phyloP scores from a whole-genome alignment of 2,888 invertebrate genomes.

The Amblyjoppa fuscipennis region DNA sequence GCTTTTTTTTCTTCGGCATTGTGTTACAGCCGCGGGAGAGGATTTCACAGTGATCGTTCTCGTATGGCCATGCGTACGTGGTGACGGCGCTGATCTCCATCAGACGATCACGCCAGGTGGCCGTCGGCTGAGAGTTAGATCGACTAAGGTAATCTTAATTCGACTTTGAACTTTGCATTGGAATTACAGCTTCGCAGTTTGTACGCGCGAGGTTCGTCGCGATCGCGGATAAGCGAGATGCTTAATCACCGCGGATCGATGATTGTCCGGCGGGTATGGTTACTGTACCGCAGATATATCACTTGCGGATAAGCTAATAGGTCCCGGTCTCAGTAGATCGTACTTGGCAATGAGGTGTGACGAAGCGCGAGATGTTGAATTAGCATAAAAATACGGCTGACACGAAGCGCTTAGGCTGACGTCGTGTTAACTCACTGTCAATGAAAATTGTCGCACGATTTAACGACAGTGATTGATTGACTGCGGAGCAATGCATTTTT shows the following conservation, averaged over 20 bases:
- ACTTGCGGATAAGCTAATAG: conserved; percentile 22
- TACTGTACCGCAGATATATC: background rate
- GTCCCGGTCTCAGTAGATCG: conserved; percentile 35
- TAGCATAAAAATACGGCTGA: background rate
- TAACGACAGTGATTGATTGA: conserved; percentile 25
- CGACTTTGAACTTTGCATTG: conserved; percentile 67
- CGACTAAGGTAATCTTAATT: conserved; percentile 42
- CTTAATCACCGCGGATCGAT: conserved; percentile 60
- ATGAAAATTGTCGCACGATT: conserved; percentile 28
- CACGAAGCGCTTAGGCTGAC: background rate
- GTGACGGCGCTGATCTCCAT: conserved; percentile 50
- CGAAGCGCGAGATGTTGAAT: conserved; percentile 5
- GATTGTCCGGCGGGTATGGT: conserved; percentile 31
- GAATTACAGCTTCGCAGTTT: conserved; percentile 52
- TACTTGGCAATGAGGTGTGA: conserved; percentile 30
- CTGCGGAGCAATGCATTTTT: conserved; percentile 4
- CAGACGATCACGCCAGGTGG: conserved; percentile 53
- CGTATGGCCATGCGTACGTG: background rate
- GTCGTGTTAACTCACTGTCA: background rate
- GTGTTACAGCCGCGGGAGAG: background rate
- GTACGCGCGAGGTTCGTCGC: conserved; percentile 26
- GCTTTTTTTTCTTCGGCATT: conserved; percentile 3
- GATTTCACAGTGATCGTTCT: background rate
- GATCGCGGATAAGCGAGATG: conserved; percentile 52
- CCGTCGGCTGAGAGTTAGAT: conserved; percentile 2